Evolutionary conservation across 2,888 invertebrate species (phyloP), one percentile per base, ranked within the genome.

Genomic region (Spicauda simplicius): DNA sequence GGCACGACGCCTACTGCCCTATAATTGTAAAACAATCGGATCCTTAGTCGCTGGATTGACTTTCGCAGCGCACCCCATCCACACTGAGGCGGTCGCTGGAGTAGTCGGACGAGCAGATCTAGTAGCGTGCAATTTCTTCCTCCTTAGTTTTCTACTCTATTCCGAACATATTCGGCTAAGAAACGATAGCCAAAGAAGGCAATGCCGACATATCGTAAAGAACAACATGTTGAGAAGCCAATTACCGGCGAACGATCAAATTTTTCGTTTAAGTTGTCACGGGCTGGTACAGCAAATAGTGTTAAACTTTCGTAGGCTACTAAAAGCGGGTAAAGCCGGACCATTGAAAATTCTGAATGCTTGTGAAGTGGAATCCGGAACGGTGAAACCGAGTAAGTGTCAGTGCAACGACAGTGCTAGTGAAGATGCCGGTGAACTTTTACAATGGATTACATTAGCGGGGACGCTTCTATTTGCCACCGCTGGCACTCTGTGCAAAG

Each of bases 51-150:
- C 98, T 0, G 98, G 98, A 0, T 93, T 98, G 10, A 94, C 98
- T 52, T 99, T 99, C 85, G 98, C 99, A 41, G 96, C 97, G 1
- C 99, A 99, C 90, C 99, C 99, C 14, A 96, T 99, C 77, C 99
- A 99, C 92, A 97, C 98, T 4, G 99, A 99, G 89, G 98, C 99
- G 0, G 99, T 99, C 41, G 98, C 99, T 0, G 98, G 98, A 25
- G 95, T 98, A 60, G 99, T 99, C 14, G 99, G 99, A 1, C 95
- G 99, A 67, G 99, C 99, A 2, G 99, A 99, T 86, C 94, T 99
- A 54, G 96, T 98, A 30, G 97, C 98, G 14, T 98, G 98, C 84
- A 96, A 98, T 78, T 96, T 98, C 87, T 98, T 98, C 87, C 95
- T 99, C 70, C 92, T 97, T 71, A 96, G 98, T 75, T 97, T 99